These are phyloP conservation scores for Itoplectis maculator DNA, from an alignment of 2,888 invertebrate genomes.

Conservation along the genomic window DNA sequence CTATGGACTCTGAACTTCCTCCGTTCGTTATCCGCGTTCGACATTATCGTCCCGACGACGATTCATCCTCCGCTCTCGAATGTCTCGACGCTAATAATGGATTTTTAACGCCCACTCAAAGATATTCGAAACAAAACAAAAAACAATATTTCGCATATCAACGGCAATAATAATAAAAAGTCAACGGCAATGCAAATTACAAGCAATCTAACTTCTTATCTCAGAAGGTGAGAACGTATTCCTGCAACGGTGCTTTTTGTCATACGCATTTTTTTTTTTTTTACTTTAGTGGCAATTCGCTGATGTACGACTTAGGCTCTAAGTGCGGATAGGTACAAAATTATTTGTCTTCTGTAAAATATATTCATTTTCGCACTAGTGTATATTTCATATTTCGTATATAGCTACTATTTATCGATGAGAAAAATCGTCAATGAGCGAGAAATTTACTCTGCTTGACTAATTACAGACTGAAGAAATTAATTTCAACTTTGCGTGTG, in stretches of 20 bases:
- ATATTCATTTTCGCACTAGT: conserved; percentile 37
- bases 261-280: background rate
- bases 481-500: too few relatives aligned
- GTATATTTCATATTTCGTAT: conserved; percentile 10
- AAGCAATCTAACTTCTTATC: conserved; percentile 34
- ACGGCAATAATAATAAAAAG: background rate
- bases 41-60: conserved; percentile 67
- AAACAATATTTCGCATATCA: conserved; percentile 11
- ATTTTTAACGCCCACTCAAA: conserved; percentile 12
- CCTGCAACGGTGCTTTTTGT: background rate
- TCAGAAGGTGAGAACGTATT: background rate
- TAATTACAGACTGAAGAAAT: too few relatives aligned
- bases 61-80: conserved; percentile 45
- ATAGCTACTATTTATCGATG: background rate
- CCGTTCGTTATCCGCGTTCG: conserved; percentile 62
- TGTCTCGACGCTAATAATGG: conserved; percentile 30
- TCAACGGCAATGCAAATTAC: conserved; percentile 8
- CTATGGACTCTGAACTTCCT: conserved; percentile 74
- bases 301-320: conserved; percentile 34
- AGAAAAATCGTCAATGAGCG: background rate
- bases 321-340: conserved; percentile 44
- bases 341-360: conserved; percentile 46
- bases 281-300: conserved; percentile 68
- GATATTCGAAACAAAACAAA: background rate
- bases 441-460: background rate